Base-by-base conservation (phyloP, 2,888 invertebrate species). In the Epirrhoe tristata region DNA sequence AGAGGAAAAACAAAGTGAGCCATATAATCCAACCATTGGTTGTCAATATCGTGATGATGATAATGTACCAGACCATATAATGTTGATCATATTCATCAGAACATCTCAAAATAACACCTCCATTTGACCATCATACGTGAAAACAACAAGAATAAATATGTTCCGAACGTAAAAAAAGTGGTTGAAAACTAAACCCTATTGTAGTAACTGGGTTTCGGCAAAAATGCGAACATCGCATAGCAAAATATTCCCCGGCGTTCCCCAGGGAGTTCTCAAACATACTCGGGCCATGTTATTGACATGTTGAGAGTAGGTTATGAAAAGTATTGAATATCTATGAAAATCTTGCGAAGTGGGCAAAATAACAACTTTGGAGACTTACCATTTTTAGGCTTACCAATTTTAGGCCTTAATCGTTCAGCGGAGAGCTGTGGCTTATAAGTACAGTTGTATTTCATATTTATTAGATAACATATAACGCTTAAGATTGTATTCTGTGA, bases 221-320 rank as follows among this genome's bases (percentile, higher is more conserved):
- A 14, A 48, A 48, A 48, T 48, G 14, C 48, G 48, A 48, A 48
- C 48, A 48, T 50, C 34, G 6, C 32, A 32, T 17, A 52, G 51
- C 58, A 58, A 63, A 56, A 52, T 66, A 53, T 61, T 50, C 53
- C 61, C 36, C 46, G 52, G 14, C 16, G 32, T 34, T 32, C 66
- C 56, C 53, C 57, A 0, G 59, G 56, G 63, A 52, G 63, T 52
- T 55, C 53, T 55, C 59, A 67, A 63, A 63, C 46, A 63, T 56
- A 52, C 58, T 43, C 54, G 50, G 39, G 50, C 43, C 54, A n/a
- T 62, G 66, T 62, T 66, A 62, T 54, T 62, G 62, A 58, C 62
- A 66, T 66, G 66, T 66, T 54, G 31, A 66, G 32, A 66, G 36
- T 54, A 52, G 52, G 46, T 52, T 56, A 51, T 65, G 32, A 59